Percentiles rank a stretch among this genome's conserved stretches.
These are phyloP conservation scores for Actinostola sp. DNA, from an alignment of 92 coral and sea anemone genomes.

Conservation along the genomic window DNA sequence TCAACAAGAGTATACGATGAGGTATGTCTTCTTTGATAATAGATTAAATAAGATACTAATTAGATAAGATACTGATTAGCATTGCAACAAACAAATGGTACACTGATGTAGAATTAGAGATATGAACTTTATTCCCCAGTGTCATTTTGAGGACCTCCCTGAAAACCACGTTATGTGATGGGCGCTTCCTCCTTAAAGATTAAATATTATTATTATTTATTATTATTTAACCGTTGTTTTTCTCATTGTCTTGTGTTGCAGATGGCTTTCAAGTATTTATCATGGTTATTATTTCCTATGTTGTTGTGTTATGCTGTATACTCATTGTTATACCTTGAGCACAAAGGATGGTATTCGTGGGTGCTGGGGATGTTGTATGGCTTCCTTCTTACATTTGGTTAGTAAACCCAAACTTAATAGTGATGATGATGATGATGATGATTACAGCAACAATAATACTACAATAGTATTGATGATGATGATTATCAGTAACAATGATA, in stretches of 20 bases:
- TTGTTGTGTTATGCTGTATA: constrained; percentile 81
- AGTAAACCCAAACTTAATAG: too few species aligned
- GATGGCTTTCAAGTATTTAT: constrained; percentile 98
- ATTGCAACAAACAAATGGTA: background rate
- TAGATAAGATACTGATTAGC: too few species aligned
- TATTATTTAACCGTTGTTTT: background rate
- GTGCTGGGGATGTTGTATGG: constrained; percentile 97
- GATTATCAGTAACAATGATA: too few species aligned
- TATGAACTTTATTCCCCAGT: too few species aligned
- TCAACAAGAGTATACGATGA: constrained; percentile 83
- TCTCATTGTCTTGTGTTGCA: constrained; percentile 24
- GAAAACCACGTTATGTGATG: too few species aligned
- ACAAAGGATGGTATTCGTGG: constrained; percentile 99
- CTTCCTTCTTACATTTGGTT: constrained; percentile 95
- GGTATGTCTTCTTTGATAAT: constrained; percentile 46
- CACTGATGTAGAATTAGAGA: too few species aligned
- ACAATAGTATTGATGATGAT: too few species aligned
- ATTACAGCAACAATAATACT: too few species aligned
- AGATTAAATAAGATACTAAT: background rate
- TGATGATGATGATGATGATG: too few species aligned
- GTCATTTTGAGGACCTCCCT: too few species aligned
- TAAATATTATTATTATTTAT: too few species aligned
- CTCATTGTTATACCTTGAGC: constrained; percentile 88
- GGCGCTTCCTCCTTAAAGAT: too few species aligned
- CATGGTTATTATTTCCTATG: constrained; percentile 92